Conservation (phyloP, 2,113 vertebrate genomes). For the Mugil cephalus region DNA sequence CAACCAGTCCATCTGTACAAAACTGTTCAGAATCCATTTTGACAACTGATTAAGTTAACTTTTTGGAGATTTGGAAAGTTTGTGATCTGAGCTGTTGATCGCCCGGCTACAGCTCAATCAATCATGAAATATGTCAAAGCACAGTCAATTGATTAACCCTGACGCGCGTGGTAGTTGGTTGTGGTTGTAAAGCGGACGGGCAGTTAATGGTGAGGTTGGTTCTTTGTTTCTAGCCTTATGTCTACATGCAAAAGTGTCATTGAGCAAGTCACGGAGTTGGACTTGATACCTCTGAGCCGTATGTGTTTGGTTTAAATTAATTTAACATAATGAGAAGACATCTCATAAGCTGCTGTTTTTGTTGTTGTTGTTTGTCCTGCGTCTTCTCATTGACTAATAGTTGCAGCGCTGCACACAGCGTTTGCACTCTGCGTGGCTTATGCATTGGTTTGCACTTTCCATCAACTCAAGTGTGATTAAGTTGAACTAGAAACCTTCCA, state of each 20-base stretch:
- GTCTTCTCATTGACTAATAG: background rate
- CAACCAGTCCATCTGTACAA: background rate
- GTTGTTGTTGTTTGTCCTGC: background rate
- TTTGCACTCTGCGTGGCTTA: background rate
- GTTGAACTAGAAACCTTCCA: constrained; percentile 42
- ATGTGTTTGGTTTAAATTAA: too few species aligned
- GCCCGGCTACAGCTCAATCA: too few species aligned
- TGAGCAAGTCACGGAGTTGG: too few species aligned
- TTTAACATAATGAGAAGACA: too few species aligned
- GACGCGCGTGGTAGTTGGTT: background rate
- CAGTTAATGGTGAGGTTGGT: background rate
- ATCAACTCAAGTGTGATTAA: constrained; percentile 35
- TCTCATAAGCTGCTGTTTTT: too few species aligned
- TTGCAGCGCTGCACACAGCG: background rate
- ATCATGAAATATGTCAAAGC: too few species aligned
- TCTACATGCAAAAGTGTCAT: background rate
- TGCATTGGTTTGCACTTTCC: constrained; percentile 35
- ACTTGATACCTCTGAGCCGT: too few species aligned
- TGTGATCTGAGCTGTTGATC: too few species aligned
- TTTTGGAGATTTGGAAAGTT: too few species aligned
- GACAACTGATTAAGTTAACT: too few species aligned
- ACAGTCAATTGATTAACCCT: background rate
- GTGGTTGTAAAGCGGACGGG: background rate
- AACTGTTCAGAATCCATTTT: background rate
- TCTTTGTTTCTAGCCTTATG: too few species aligned